Percentiles rank a stretch among this genome's conserved stretches.
phyloP scores from a whole-genome alignment of 2,113 vertebrate genomes.

The Marcusenius ussheri region DNA sequence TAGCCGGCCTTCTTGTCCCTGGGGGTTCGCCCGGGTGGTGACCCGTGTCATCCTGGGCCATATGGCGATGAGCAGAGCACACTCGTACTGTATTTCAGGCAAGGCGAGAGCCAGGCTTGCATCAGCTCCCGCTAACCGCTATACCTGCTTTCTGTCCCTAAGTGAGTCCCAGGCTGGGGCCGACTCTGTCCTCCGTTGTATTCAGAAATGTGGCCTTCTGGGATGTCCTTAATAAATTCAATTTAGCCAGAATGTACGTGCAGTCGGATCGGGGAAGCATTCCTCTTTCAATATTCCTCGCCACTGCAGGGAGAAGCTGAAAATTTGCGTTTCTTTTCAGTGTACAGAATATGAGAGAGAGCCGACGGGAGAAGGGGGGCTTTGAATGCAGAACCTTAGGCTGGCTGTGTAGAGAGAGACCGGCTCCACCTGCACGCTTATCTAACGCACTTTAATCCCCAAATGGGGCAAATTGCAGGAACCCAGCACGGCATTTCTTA shows the following conservation, averaged over 20 bases:
- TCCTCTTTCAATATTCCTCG: slow-evolving; percentile 20
- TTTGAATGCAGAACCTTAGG: slow-evolving; percentile 30
- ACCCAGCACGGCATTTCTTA: neutral
- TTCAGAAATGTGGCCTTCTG: slow-evolving; percentile 23
- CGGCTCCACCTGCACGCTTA: neutral
- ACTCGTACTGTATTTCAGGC: too few relatives aligned
- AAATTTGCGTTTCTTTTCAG: neutral
- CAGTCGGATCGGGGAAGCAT: slow-evolving; percentile 27
- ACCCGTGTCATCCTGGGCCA: neutral
- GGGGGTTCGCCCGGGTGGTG: neutral
- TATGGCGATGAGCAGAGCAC: neutral
- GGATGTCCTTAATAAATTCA: slow-evolving; percentile 32
- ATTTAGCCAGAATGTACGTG: slow-evolving; percentile 32
- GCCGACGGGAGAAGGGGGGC: slow-evolving; percentile 24
- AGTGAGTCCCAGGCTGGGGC: neutral
- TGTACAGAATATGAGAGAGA: slow-evolving; percentile 8
- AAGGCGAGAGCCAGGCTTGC: neutral
- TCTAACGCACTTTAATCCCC: neutral
- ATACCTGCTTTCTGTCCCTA: neutral
- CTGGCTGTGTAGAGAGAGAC: neutral
- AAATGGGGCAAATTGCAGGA: neutral
- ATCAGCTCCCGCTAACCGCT: neutral
- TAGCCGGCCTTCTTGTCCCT: neutral
- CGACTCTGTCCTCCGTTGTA: neutral
- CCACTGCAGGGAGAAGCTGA: slow-evolving; percentile 17